Percentiles rank a stretch among this genome's conserved stretches.
Evolutionary conservation across 30 jellyfish, hydroid and myxozoan species (phyloP).

Genomic region (Nemopilema nomurai): DNA sequence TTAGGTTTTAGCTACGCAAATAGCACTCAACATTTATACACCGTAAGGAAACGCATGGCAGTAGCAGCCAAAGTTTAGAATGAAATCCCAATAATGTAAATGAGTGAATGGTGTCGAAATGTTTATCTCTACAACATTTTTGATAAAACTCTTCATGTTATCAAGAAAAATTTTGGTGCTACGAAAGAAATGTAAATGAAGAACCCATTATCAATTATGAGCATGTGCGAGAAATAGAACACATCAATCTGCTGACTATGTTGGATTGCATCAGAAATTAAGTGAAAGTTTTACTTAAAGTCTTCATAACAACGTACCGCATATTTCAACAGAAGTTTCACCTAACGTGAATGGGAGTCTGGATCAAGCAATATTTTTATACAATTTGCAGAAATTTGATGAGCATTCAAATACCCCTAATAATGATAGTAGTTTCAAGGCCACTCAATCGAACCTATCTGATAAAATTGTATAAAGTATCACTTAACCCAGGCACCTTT

Average conservation of each 20-base stretch:
- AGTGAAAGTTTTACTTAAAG: conserved; percentile 6
- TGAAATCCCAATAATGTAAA: conserved; percentile 10
- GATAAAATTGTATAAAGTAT: neutral
- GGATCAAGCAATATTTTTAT: neutral
- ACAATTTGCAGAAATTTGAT: neutral
- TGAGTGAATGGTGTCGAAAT: conserved; percentile 7
- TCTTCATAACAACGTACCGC: conserved; percentile 24
- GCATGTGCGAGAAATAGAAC: conserved; percentile 25
- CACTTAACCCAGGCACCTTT: conserved; percentile 21
- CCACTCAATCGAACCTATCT: conserved; percentile 8
- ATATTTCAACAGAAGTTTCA: neutral
- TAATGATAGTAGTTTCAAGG: conserved; percentile 14
- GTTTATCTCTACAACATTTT: conserved; percentile 6
- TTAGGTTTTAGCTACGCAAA: conserved; percentile 6
- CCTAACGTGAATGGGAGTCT: neutral
- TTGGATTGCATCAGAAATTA: conserved; percentile 1
- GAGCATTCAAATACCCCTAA: conserved; percentile 1
- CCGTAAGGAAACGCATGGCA: conserved; percentile 11
- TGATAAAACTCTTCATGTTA: conserved; percentile 3
- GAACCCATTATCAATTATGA: conserved; percentile 14
- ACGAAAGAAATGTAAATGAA: conserved; percentile 2
- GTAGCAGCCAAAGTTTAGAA: conserved; percentile 15
- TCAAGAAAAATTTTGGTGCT: conserved; percentile 11
- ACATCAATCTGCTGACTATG: conserved; percentile 16
- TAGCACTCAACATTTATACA: conserved; percentile 14